Evolutionary conservation across 2,797 vertebrate genomes (phyloP), one percentile per base, ranked within the genome.

Genomic region (Pipistrellus nathusii): DNA sequence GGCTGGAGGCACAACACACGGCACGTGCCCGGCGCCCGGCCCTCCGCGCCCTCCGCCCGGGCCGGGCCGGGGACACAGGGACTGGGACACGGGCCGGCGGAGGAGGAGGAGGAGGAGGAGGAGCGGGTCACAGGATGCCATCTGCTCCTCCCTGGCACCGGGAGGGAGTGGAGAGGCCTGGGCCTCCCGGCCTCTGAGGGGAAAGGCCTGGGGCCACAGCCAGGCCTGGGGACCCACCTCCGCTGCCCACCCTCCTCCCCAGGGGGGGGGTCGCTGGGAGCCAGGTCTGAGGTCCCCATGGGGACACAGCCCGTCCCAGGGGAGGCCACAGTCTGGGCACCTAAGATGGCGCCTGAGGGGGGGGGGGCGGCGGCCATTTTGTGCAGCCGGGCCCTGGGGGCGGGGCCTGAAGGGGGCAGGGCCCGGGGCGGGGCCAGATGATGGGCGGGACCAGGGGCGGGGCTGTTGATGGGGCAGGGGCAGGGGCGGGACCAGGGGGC

Each of bases 41-140:
- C 17, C 46, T 44, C 44, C 11, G 59, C 75, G 27, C 53, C 84
- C 91, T 81, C 92, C 11, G 77, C 44, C 32, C 55, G 13, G 46
- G 46, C 14, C 91, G 77, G 53, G 51, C 17, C 91, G 68, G 95
- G 95, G 96, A 95, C 17, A 41, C 38, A 41, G 81, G 55, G 55
- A 11, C 23, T 0, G 18, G 18, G 51, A 8, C 95, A 51, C 35
- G 86, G 94, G 57, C 95, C 96, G 96, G 93, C 96, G 95, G 93
- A 96, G 96, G 94, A 96, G 96, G 92, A 96, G 95, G 91, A 94
- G 93, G 95, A 30, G 85, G 75, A 96, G 87, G 93, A 96, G 96
- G 94, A 96, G 96, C 89, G 96, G 94, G 96, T 97, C 96, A 97
- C 97, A 96, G 96, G 95, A 97, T 96, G 93, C 96, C 97, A 97